Evolutionary conservation across 2,797 vertebrate genomes (phyloP), one percentile per base, ranked within the genome.

Genomic region (Onychomys leucogaster): DNA sequence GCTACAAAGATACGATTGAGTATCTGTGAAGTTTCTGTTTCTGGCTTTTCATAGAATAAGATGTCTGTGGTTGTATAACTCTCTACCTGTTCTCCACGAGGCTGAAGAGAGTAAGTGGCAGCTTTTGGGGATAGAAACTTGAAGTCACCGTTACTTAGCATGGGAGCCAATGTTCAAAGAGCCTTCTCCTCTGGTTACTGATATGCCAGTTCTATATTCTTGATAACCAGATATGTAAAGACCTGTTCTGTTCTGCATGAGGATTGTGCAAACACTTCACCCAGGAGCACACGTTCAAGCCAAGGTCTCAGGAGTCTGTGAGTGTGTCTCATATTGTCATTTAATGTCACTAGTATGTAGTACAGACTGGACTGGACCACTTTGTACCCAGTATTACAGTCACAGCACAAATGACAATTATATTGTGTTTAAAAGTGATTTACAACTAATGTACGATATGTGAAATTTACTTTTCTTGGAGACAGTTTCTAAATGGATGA

Each of bases 81-180:
- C 52, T 96, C 55, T 88, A 10, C 81, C 71, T 82, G 11, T 49
- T 94, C 16, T 57, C 82, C n/a, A 23, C 37, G 32, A 73, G 57
- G 65, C 34, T 61, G n/a, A 59, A 81, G 77, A 93, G 91, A 55
- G 23, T 34, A 82, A 89, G 84, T 27, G 0, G 14, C 69, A 94
- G 85, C 23, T 46, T 93, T 82, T 65, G 81, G 7, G 29, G 84
- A 69, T 14, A 73, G 88, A 94, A 90, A 12, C n/a, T 43, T 71
- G 19, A 34, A 80, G 83, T 95, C 78, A 78, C 93, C 85, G 5
- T 82, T 91, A 76, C 21, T 90, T 95, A 83, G 61, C 75, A 32
- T 14, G 69, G 76, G 46, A 83, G 77, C 6, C 89, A 77, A 25
- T 37, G 23, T 92, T 19, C 78, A 65, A 80, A 41, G 0, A 27